Percentiles rank a stretch among this genome's conserved stretches.
phyloP scores from a whole-genome alignment of 2,113 vertebrate species.

The Cyprinodon variegatus region DNA sequence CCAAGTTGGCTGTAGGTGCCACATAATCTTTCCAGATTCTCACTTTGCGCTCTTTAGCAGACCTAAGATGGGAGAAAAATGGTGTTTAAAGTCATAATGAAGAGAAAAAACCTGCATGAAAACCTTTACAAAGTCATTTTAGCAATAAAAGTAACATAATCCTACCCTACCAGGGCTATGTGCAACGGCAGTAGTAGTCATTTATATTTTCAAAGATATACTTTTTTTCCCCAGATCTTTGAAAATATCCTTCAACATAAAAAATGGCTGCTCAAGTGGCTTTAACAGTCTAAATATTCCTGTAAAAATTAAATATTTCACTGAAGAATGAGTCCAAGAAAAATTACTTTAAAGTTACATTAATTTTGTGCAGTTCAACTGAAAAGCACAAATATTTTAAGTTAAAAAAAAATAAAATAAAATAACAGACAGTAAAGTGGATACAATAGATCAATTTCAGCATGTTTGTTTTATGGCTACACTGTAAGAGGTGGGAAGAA shows the following conservation, averaged over 20 bases:
- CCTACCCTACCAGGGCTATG: neutral
- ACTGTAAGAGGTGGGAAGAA: too few relatives aligned
- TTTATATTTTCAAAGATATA: neutral
- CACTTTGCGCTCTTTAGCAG: conserved; percentile 93
- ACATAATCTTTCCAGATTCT: conserved; percentile 99
- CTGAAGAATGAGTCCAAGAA: too few relatives aligned
- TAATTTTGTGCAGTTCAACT: too few relatives aligned
- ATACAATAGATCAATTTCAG: too few relatives aligned
- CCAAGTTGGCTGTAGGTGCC: conserved; percentile 94
- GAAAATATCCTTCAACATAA: too few relatives aligned
- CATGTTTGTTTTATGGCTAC: too few relatives aligned
- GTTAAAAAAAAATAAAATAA: neutral
- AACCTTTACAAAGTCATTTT: conserved; percentile 27
- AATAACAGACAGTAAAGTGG: too few relatives aligned
- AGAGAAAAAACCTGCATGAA: conserved; percentile 9
- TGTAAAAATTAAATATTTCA: too few relatives aligned
- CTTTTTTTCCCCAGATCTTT: neutral
- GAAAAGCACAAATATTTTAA: too few relatives aligned
- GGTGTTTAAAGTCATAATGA: conserved; percentile 20
- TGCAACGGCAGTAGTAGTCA: neutral
- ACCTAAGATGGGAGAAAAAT: conserved; percentile 75
- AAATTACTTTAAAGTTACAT: too few relatives aligned
- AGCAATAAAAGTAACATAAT: neutral
- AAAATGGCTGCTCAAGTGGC: too few relatives aligned
- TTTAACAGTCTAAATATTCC: too few relatives aligned